Conservation (phyloP, 2,113 vertebrate species). For the Microtus ochrogaster region DNA sequence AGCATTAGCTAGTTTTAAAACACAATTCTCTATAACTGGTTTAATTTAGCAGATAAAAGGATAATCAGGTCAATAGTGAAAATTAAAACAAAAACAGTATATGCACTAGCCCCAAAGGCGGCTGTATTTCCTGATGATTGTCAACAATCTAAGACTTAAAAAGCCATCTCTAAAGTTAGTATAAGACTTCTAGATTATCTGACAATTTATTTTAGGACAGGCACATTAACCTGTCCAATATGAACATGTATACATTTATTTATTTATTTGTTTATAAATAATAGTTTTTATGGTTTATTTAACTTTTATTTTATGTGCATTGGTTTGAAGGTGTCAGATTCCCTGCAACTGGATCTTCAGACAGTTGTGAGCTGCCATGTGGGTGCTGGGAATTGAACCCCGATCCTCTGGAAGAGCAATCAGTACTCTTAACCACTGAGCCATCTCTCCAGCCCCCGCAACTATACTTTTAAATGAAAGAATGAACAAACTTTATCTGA, state of each 20-base stretch:
- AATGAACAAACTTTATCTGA: too few relatives aligned
- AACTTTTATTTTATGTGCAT: too few relatives aligned
- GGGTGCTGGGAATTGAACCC: too few relatives aligned
- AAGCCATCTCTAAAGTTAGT: background rate
- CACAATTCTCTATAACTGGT: constrained; percentile 13
- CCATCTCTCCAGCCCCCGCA: too few relatives aligned
- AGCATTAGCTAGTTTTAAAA: constrained; percentile 1
- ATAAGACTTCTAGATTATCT: background rate
- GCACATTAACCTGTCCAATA: background rate
- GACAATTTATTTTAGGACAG: background rate
- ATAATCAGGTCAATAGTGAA: background rate
- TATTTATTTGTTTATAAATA: too few relatives aligned
- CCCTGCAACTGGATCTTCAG: too few relatives aligned
- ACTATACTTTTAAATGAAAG: background rate
- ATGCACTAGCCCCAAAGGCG: background rate
- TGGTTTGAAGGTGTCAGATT: too few relatives aligned
- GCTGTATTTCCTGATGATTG: background rate
- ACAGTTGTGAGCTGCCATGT: too few relatives aligned
- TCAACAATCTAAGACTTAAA: background rate
- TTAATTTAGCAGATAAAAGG: background rate
- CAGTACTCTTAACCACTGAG: too few relatives aligned
- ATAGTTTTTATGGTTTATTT: too few relatives aligned
- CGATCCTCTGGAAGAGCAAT: too few relatives aligned
- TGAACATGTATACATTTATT: background rate
- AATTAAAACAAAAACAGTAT: background rate